Evolutionary conservation across 2,797 vertebrate species (phyloP).

Genomic region (Mareca strepera): DNA sequence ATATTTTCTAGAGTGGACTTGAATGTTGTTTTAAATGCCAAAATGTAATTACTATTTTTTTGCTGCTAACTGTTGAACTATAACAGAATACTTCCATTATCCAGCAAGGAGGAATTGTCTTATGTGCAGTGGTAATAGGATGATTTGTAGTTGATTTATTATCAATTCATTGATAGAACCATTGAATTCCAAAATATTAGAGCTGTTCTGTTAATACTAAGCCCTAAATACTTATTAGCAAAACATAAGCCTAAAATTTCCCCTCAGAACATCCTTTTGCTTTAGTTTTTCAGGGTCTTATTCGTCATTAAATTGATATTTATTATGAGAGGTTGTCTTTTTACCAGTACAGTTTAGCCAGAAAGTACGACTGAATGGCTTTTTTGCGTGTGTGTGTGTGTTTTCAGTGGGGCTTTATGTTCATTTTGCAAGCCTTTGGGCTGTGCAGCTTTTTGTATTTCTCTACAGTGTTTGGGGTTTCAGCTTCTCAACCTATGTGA

Average conservation of each 20-base stretch:
- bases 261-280: not conserved
- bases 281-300: not conserved
- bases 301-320: not conserved
- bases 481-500: not conserved
- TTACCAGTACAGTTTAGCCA: not conserved
- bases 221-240: not conserved
- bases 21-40: not conserved
- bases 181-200: not conserved
- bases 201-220: not conserved
- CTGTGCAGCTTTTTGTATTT: not conserved
- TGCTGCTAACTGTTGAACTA: too few relatives aligned
- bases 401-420: not conserved
- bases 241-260: not conserved
- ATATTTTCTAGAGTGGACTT: not conserved
- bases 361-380: too few relatives aligned
- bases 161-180: not conserved
- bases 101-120: not conserved
- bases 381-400: too few relatives aligned
- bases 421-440: rapidly evolving
- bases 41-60: not conserved
- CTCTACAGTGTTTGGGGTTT: not conserved
- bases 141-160: not conserved
- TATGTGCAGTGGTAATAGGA: not conserved
- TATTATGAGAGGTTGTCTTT: not conserved
- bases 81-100: not conserved